Evolutionary conservation across 2,888 invertebrate genomes (phyloP).

Genomic region (Anthophora plumipes): DNA sequence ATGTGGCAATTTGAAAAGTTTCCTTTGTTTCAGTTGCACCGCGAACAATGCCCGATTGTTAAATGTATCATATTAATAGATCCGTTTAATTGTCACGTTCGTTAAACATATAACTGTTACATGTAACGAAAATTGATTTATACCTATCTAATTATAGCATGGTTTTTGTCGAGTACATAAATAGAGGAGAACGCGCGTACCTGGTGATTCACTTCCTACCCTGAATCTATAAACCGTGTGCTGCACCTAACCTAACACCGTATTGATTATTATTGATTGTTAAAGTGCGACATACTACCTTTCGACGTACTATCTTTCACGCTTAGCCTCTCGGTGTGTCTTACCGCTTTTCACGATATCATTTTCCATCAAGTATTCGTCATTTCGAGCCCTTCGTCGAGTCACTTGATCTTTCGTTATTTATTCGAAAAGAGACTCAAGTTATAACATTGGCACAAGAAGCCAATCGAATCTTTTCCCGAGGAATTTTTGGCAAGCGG

Average conservation of each 20-base stretch:
- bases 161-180: slow-evolving; percentile 26
- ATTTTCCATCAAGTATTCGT: neutral
- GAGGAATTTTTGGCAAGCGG: too few species aligned
- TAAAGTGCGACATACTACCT: slow-evolving; percentile 38
- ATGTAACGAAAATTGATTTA: slow-evolving; percentile 20
- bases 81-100: neutral
- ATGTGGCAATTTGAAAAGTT: neutral
- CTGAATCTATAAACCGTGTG: slow-evolving; percentile 21
- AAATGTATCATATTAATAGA: neutral
- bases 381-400: neutral
- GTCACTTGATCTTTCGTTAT: too few species aligned
- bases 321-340: neutral
- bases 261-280: slow-evolving; percentile 57
- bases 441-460: neutral
- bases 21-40: too few species aligned
- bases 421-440: neutral
- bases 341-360: neutral
- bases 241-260: too few species aligned
- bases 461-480: too few species aligned
- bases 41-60: neutral
- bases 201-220: slow-evolving; percentile 36
- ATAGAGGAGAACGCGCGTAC: slow-evolving; percentile 29
- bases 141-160: slow-evolving; percentile 29
- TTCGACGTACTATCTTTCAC: neutral
- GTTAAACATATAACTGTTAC: neutral